Base-by-base conservation (phyloP, 1,140 invertebrate genomes). In the Branchinecta lynchi region DNA sequence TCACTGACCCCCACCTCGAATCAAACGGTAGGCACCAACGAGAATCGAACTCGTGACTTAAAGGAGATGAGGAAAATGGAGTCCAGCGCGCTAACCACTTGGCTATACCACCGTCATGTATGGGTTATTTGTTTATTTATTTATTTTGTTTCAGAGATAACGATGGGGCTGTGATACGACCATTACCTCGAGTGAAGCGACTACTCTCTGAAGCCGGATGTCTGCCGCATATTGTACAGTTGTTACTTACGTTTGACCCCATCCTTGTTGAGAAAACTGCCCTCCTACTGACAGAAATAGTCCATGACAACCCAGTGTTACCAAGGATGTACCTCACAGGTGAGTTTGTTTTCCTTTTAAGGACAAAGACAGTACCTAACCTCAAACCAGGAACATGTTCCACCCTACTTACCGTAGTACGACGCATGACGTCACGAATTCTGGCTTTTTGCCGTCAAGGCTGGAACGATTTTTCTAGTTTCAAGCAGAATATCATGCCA, bases 181-280 rank as follows among this genome's bases (percentile, higher is more conserved):
- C 97, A 2, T 80, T 99, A 67, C 96, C 96, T 0, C 86, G 88
- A 77, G 85, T 96, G 5, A 98, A 98, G 76, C 80, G 92, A 72
- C 79, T 94, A 72, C 78, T 99, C 7, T 93, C 91, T 0, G 93
- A 97, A 76, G 84, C 89, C 20, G 85, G 87, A 20, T 91, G 89
- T 78, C 78, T 99, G 68, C 92, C 94, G 66, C 96, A 99, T 77
- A 86, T 99, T 66, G 95, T 99, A 8, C 96, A 98, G 80, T 80
- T 99, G 21, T 80, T 99, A 70, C 79, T 99, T 9, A 99, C 97
- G 0, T 99, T 99, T 80, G 96, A 99, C 81, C 96, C 97, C 0
- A 85, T 92, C 32, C 80, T 99, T 44, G 92, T 99, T 1, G 97
- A 99, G 80, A 86, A 89, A 79, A 87, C 88, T 69, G 92, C 97